Evolutionary conservation across 2,888 invertebrate genomes (phyloP).

Genomic region (Aromia moschata): DNA sequence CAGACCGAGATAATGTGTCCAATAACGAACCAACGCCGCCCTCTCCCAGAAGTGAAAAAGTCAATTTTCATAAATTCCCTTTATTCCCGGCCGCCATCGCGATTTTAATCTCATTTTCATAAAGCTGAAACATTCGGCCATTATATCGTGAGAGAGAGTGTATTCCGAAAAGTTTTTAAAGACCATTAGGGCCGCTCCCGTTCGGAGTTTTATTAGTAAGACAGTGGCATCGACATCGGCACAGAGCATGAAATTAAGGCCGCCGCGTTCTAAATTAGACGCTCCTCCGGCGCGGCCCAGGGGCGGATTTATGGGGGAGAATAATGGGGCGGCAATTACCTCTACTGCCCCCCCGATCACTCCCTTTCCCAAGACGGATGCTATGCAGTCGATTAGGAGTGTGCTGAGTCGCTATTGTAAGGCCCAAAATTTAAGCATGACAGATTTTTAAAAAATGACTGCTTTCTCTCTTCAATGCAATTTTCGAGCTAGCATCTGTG

Average conservation of each 20-base stretch:
- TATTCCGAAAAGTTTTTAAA: slow-evolving; percentile 40
- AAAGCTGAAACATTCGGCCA: slow-evolving; percentile 44
- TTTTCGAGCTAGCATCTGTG: not conserved
- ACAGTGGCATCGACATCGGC: slow-evolving; percentile 33
- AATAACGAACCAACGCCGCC: slow-evolving; percentile 17
- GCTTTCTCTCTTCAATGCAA: too few relatives aligned
- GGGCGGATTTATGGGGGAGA: too few relatives aligned
- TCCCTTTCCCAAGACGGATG: too few relatives aligned
- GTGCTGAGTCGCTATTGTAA: too few relatives aligned
- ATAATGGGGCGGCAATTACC: too few relatives aligned
- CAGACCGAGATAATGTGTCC: slow-evolving; percentile 1
- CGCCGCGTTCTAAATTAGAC: slow-evolving; percentile 44
- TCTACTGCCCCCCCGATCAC: too few relatives aligned
- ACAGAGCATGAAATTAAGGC: slow-evolving; percentile 46
- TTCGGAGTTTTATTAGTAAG: slow-evolving; percentile 43
- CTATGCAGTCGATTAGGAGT: too few relatives aligned
- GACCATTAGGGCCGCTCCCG: slow-evolving; percentile 36
- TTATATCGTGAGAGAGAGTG: slow-evolving; percentile 27
- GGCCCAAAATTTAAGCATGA: too few relatives aligned
- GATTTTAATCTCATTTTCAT: slow-evolving; percentile 44
- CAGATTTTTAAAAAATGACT: too few relatives aligned
- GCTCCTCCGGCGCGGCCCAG: not conserved
- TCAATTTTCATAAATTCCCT: slow-evolving; percentile 31
- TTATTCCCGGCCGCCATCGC: slow-evolving; percentile 31
- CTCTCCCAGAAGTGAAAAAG: slow-evolving; percentile 29